Evolutionary conservation across 92 coral and sea anemone species (phyloP).

Genomic region (Siderastrea radians): DNA sequence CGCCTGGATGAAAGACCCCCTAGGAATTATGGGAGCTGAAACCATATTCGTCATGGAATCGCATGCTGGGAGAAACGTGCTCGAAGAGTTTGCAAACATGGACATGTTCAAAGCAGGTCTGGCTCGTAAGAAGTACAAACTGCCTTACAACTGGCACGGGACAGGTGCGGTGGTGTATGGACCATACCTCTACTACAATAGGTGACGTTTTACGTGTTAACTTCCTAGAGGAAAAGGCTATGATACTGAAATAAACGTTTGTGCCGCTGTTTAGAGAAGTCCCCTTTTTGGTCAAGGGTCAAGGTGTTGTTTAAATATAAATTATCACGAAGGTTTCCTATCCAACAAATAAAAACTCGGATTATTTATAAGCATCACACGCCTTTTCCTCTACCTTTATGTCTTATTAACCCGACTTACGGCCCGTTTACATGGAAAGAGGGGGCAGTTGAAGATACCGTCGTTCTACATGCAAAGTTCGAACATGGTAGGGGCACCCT

Average conservation of each 20-base stretch:
- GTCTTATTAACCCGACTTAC: no score
- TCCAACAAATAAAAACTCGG: no score
- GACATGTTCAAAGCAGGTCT: conserved; percentile 63
- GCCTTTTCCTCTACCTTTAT: no score
- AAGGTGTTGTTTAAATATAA: no score
- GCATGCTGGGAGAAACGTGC: not conserved
- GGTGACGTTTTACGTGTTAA: conserved; percentile 4
- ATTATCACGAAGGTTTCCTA: no score
- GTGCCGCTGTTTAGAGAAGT: no score
- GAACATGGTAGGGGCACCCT: no score
- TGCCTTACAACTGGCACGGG: conserved; percentile 59
- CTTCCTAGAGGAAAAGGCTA: not conserved
- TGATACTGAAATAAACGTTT: not conserved
- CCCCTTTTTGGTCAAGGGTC: no score
- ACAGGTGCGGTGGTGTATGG: conserved; percentile 81
- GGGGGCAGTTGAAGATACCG: no score
- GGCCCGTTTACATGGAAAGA: no score
- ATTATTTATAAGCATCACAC: no score
- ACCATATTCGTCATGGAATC: conserved; percentile 47
- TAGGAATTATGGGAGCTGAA: conserved; percentile 56
- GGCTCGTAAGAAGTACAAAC: conserved; percentile 42
- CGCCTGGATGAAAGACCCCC: conserved; percentile 82
- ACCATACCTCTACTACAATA: conserved; percentile 63
- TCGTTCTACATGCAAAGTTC: no score
- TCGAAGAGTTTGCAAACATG: conserved; percentile 55